Evolutionary conservation across 2,888 invertebrate genomes (phyloP).

Genomic region (Drosophila merina): DNA sequence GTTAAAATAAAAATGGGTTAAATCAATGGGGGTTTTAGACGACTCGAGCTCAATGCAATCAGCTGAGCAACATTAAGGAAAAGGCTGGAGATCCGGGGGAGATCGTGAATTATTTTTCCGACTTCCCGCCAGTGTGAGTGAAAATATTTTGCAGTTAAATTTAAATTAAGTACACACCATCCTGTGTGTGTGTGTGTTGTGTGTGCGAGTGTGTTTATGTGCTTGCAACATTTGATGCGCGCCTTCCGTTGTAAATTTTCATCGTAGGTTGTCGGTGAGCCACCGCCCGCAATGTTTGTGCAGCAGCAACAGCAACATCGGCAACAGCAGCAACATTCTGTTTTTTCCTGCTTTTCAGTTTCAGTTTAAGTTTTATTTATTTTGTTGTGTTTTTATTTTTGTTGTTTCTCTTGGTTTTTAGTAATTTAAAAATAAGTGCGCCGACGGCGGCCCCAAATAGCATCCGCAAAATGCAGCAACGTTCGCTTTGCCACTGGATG

Average conservation of each 20-base stretch:
- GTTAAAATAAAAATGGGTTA: not conserved
- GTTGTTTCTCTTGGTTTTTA: slow-evolving; percentile 54
- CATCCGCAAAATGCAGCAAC: slow-evolving; percentile 77
- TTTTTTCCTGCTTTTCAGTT: slow-evolving; percentile 15
- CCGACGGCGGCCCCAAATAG: slow-evolving; percentile 80
- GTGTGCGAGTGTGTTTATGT: slow-evolving; percentile 46
- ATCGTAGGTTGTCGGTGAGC: slow-evolving; percentile 48
- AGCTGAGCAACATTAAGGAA: slow-evolving; percentile 5
- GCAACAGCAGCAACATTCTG: slow-evolving; percentile 37
- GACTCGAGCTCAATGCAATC: slow-evolving; percentile 2
- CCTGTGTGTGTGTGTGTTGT: slow-evolving; percentile 28
- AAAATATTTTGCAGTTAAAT: slow-evolving; percentile 80
- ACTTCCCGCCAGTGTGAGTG: slow-evolving; percentile 71
- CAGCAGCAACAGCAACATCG: slow-evolving; percentile 32
- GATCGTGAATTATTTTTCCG: slow-evolving; percentile 30
- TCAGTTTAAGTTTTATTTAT: slow-evolving; percentile 1
- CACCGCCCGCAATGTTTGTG: slow-evolving; percentile 54
- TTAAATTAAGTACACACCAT: slow-evolving; percentile 62
- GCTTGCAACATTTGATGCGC: slow-evolving; percentile 75
- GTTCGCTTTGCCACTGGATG: slow-evolving; percentile 58
- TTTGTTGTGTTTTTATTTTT: slow-evolving; percentile 2
- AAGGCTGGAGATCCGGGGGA: not conserved
- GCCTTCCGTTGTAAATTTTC: slow-evolving; percentile 60
- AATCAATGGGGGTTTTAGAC: not conserved
- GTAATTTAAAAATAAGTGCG: slow-evolving; percentile 80